Conservation (phyloP, 2,113 vertebrate genomes). For the Brevimyrus niger region DNA sequence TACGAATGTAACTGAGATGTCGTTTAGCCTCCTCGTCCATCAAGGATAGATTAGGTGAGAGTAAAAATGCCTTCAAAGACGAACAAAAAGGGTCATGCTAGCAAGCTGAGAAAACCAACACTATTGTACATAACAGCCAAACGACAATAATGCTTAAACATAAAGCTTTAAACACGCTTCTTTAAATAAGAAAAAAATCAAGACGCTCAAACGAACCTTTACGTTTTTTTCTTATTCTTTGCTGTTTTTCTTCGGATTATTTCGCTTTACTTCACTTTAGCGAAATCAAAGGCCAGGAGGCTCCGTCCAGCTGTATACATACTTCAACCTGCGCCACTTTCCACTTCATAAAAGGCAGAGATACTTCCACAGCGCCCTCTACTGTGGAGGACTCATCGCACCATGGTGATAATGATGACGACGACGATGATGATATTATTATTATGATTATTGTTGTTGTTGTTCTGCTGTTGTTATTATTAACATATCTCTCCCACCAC, state of each 20-base stretch:
- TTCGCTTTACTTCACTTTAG: neutral
- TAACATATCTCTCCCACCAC: neutral
- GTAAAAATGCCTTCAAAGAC: neutral
- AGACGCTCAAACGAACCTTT: neutral
- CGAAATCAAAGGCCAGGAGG: neutral
- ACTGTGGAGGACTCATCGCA: neutral
- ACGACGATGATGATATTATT: no score
- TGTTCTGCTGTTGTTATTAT: neutral
- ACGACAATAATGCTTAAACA: neutral
- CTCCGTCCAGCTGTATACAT: neutral
- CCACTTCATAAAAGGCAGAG: neutral
- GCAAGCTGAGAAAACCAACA: neutral
- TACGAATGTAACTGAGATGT: neutral
- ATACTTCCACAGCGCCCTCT: neutral
- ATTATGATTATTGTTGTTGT: neutral
- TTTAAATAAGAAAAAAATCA: neutral
- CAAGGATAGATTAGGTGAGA: neutral
- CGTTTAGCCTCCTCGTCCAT: neutral
- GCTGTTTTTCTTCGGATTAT: neutral
- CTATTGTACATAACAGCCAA: neutral
- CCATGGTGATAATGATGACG: neutral
- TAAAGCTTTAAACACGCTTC: neutral
- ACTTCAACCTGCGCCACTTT: neutral
- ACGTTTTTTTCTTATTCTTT: neutral
- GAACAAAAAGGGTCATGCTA: neutral